A percentile compares a stretch with the other conserved stretches of the same genome.
Conservation (phyloP, 1,140 invertebrate species). For the Formica selysi region DNA sequence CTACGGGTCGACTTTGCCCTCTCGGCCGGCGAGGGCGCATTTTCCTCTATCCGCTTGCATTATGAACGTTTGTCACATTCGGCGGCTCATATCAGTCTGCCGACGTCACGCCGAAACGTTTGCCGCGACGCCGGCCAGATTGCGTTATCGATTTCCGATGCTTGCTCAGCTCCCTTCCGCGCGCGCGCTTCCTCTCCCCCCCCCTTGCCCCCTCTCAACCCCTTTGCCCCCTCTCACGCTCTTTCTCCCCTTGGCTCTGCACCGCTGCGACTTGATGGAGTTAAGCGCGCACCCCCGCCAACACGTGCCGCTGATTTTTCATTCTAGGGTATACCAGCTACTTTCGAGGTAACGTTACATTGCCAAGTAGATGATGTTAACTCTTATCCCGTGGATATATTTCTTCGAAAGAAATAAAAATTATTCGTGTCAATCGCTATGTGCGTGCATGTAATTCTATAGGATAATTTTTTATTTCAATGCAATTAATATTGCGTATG, state of each 20-base stretch:
- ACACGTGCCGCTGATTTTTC: constrained; percentile 58
- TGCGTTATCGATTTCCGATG: constrained; percentile 75
- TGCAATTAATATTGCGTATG: background rate
- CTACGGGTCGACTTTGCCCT: constrained; percentile 4
- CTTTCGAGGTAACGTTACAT: constrained; percentile 21
- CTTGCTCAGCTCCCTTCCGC: constrained; percentile 54
- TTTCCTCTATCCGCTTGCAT: constrained; percentile 51
- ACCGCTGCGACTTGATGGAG: constrained; percentile 53
- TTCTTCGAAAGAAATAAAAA: background rate
- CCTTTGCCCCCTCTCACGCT: no score
- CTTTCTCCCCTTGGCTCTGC: background rate
- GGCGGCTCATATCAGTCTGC: constrained; percentile 68
- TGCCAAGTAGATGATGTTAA: constrained; percentile 5
- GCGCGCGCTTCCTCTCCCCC: background rate
- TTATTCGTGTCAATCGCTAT: no score
- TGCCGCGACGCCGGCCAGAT: constrained; percentile 63
- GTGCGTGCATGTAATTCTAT: background rate
- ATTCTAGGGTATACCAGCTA: constrained; percentile 34
- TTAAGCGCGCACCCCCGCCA: constrained; percentile 53
- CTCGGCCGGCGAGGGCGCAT: background rate
- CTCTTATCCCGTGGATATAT: background rate
- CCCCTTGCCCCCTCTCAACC: no score
- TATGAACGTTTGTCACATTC: constrained; percentile 74
- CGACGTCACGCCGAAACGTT: constrained; percentile 69
- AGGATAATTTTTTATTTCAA: background rate